Evolutionary conservation across 1,140 invertebrate species (phyloP).

Genomic region (Drosophila subpulchrella): DNA sequence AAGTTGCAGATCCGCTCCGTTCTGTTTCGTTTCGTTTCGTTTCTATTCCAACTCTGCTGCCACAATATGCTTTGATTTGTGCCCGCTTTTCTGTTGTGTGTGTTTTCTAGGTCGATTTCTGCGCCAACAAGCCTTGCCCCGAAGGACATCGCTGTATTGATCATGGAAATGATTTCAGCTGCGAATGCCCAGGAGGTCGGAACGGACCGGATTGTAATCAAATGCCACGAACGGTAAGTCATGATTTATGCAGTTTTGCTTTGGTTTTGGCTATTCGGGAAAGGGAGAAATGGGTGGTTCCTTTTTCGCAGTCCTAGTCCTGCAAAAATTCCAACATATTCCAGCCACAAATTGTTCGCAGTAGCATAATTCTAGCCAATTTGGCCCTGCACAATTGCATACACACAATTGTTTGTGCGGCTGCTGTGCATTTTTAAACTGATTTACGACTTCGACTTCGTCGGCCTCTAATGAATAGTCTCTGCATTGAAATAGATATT

Average conservation of each 20-base stretch:
- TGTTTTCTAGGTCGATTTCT: constrained; percentile 88
- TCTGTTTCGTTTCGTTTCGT: constrained; percentile 6
- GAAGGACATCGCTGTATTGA: constrained; percentile 88
- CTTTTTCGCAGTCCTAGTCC: constrained; percentile 1
- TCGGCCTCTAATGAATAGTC: constrained; percentile 40
- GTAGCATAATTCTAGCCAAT: constrained; percentile 51
- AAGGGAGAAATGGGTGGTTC: background rate
- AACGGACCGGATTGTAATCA: constrained; percentile 88
- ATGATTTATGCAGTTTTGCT: constrained; percentile 77
- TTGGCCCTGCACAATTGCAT: constrained; percentile 20
- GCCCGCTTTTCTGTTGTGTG: constrained; percentile 22
- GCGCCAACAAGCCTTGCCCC: constrained; percentile 89
- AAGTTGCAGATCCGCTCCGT: constrained; percentile 31
- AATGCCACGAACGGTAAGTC: constrained; percentile 85
- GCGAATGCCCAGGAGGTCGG: constrained; percentile 90
- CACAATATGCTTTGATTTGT: constrained; percentile 69
- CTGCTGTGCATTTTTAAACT: constrained; percentile 48
- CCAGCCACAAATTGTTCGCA: constrained; percentile 63
- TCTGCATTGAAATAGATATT: constrained; percentile 11
- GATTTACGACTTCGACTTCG: constrained; percentile 55
- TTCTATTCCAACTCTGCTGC: constrained; percentile 21
- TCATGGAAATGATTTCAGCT: constrained; percentile 89
- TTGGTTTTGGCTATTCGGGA: background rate
- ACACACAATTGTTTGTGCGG: constrained; percentile 18
- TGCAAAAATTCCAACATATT: constrained; percentile 55